Percentiles rank a stretch among this genome's conserved stretches.
Evolutionary conservation across 2,888 invertebrate genomes (phyloP).

Genomic region (Abrostola triplasia): DNA sequence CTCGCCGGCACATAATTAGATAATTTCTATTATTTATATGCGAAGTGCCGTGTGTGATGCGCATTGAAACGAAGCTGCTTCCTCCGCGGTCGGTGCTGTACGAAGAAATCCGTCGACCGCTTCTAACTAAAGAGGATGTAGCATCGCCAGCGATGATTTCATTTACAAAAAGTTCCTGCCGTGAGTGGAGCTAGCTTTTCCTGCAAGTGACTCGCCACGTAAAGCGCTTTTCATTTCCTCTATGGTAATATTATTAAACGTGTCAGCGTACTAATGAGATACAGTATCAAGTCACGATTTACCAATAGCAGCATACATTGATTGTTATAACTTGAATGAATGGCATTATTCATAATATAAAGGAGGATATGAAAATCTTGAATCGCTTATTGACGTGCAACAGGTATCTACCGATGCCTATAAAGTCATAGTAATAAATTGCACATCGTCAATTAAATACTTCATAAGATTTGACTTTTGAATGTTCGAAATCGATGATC

Average conservation of each 20-base stretch:
- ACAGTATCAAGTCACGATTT: constrained; percentile 69
- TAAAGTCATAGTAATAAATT: not conserved
- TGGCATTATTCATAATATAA: constrained; percentile 55
- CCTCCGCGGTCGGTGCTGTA: constrained; percentile 72
- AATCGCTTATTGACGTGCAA: constrained; percentile 30
- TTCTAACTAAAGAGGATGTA: constrained; percentile 85
- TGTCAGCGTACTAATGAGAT: constrained; percentile 81
- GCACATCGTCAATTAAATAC: not conserved
- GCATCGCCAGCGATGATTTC: constrained; percentile 72
- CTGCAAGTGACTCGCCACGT: constrained; percentile 69
- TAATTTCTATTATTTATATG: constrained; percentile 88
- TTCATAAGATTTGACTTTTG: too few species aligned
- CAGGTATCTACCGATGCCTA: constrained; percentile 1
- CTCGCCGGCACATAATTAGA: constrained; percentile 83
- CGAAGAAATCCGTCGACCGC: constrained; percentile 75
- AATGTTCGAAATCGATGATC: too few species aligned
- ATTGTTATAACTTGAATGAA: constrained; percentile 52
- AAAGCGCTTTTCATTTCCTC: constrained; percentile 76
- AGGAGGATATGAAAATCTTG: constrained; percentile 41
- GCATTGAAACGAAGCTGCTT: constrained; percentile 79
- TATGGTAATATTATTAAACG: constrained; percentile 77
- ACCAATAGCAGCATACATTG: constrained; percentile 56
- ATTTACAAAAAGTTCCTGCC: constrained; percentile 83
- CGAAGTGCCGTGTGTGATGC: constrained; percentile 72
- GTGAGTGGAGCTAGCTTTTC: constrained; percentile 72